Percentiles rank a stretch among this genome's conserved stretches.
These are phyloP conservation scores for Tetramorium bicarinatum DNA, from an alignment of 2,888 invertebrate species.

Conservation along the genomic window DNA sequence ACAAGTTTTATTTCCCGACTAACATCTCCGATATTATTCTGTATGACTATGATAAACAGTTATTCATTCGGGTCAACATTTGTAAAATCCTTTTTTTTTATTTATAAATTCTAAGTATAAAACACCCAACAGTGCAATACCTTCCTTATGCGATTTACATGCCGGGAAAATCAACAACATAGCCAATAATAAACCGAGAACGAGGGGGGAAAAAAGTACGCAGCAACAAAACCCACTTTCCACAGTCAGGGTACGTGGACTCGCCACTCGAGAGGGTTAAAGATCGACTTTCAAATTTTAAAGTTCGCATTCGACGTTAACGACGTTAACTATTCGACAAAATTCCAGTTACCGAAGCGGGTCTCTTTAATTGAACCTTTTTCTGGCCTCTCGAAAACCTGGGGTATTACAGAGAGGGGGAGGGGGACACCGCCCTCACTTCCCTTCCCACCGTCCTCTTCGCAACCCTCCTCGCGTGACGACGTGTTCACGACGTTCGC, in stretches of 20 bases:
- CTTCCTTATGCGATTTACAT: background rate
- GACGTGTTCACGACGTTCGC: slow-evolving; percentile 40
- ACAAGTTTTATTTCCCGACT: background rate
- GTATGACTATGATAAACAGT: background rate
- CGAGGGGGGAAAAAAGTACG: slow-evolving; percentile 3
- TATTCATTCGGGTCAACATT: background rate
- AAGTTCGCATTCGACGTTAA: slow-evolving; percentile 8
- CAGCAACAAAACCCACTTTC: slow-evolving; percentile 13
- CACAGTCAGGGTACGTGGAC: background rate
- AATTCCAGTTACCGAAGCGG: slow-evolving; percentile 25
- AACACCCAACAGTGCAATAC: background rate
- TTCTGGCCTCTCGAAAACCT: slow-evolving; percentile 33
- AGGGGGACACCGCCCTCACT: background rate
- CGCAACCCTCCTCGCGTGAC: slow-evolving; percentile 23
- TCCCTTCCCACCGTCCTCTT: background rate
- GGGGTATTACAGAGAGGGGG: background rate
- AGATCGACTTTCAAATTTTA: slow-evolving; percentile 13
- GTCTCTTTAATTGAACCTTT: slow-evolving; percentile 46
- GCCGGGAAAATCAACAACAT: slow-evolving; percentile 7
- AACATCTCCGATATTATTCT: background rate
- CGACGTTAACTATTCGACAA: slow-evolving; percentile 33
- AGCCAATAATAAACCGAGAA: slow-evolving; percentile 13
- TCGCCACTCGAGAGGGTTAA: background rate
- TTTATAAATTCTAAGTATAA: background rate
- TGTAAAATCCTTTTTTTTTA: background rate